A percentile compares a stretch with the other conserved stretches of the same genome.
Evolutionary conservation across 2,888 invertebrate genomes (phyloP).

Genomic region (Beris chalybata): DNA sequence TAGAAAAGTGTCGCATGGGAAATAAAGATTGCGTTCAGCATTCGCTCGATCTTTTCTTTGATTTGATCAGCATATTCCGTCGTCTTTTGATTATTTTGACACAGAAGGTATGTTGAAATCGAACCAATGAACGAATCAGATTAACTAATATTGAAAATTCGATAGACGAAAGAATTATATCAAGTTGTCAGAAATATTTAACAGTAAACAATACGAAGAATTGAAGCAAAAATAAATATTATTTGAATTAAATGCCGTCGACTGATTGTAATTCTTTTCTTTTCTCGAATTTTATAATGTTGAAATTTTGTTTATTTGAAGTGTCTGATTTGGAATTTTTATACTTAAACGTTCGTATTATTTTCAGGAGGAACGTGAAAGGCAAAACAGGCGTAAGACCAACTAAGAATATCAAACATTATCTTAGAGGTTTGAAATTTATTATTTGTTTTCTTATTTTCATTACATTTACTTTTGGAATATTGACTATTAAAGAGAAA

Average conservation of each 20-base stretch:
- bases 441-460: slow-evolving; percentile 16
- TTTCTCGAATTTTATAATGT: neutral
- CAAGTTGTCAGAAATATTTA: slow-evolving; percentile 33
- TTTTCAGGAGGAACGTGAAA: slow-evolving; percentile 42
- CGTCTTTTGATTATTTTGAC: slow-evolving; percentile 86
- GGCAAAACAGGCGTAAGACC: slow-evolving; percentile 40
- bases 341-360: slow-evolving; percentile 12
- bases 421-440: slow-evolving; percentile 2
- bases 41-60: slow-evolving; percentile 91
- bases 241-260: no score
- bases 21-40: slow-evolving; percentile 92
- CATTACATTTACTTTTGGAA: slow-evolving; percentile 27
- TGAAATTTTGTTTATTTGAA: neutral
- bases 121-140: neutral
- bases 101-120: slow-evolving; percentile 69
- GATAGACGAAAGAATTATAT: slow-evolving; percentile 39
- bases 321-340: neutral
- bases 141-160: slow-evolving; percentile 20
- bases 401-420: slow-evolving; percentile 24
- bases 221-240: neutral
- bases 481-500: slow-evolving; percentile 15
- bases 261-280: neutral
- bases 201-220: slow-evolving; percentile 10
- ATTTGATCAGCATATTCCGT: slow-evolving; percentile 92
- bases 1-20: slow-evolving; percentile 88